These are phyloP conservation scores for Setipinna tenuifilis DNA, from an alignment of 2,797 vertebrate genomes.

Conservation along the genomic window DNA sequence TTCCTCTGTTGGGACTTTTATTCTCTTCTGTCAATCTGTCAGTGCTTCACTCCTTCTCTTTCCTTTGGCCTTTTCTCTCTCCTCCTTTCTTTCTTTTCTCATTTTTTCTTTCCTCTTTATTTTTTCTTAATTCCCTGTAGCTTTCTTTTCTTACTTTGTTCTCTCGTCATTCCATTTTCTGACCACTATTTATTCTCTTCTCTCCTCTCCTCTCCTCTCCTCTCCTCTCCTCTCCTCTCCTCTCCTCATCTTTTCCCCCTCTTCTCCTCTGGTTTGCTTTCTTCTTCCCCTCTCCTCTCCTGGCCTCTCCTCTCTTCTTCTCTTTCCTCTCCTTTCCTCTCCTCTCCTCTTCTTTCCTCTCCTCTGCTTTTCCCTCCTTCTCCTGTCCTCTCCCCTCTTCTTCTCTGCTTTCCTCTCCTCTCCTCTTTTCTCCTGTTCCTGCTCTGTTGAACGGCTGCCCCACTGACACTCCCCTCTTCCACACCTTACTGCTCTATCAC, in stretches of 20 bases:
- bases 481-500: not conserved
- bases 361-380: not conserved
- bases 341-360: not conserved
- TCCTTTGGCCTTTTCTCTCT: not conserved
- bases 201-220: not conserved
- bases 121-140: no score
- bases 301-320: no score
- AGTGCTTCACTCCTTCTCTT: not conserved
- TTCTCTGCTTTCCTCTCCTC: slow-evolving; percentile 18
- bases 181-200: not conserved
- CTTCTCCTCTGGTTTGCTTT: no score
- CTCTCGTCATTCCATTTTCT: no score
- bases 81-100: not conserved
- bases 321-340: not conserved
- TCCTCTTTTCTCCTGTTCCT: slow-evolving; percentile 34
- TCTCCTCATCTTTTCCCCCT: no score
- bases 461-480: not conserved
- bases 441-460: slow-evolving; percentile 20
- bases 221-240: no score
- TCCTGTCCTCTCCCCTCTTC: not conserved
- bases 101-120: slow-evolving; percentile 32
- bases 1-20: not conserved
- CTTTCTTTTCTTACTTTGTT: no score
- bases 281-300: no score
- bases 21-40: slow-evolving; percentile 9